These are phyloP conservation scores for Dendrocincla fuliginosa DNA, from an alignment of 2,797 vertebrate species.

Conservation along the genomic window DNA sequence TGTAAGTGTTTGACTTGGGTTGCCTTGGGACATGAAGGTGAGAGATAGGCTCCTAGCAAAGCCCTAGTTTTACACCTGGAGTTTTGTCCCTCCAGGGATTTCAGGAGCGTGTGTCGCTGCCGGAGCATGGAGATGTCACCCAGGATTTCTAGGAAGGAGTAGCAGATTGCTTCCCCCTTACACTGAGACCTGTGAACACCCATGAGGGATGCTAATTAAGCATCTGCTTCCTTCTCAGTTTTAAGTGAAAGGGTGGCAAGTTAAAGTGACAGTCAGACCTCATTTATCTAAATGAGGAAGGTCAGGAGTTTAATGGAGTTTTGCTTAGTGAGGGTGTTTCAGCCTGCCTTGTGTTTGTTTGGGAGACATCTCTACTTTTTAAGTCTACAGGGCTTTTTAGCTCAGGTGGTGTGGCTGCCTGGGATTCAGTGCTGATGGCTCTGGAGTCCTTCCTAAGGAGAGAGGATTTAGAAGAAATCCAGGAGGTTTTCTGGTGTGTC, in stretches of 20 bases:
- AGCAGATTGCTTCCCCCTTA: conserved; percentile 36
- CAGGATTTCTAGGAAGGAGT: background rate
- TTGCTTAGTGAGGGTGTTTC: background rate
- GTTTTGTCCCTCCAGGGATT: background rate
- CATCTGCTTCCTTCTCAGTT: conserved; percentile 50
- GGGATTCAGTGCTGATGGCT: background rate
- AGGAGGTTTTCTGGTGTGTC: background rate
- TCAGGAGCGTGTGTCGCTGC: accelerated
- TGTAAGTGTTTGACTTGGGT: background rate
- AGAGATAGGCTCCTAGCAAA: background rate
- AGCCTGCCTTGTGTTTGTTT: background rate
- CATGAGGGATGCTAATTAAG: conserved; percentile 53
- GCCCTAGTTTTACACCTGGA: background rate
- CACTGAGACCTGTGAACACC: conserved; percentile 11
- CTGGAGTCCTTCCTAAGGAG: background rate
- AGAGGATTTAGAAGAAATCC: background rate
- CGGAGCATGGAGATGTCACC: background rate
- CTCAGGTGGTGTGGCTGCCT: background rate
- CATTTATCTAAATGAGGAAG: conserved; percentile 46
- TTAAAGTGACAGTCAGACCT: conserved; percentile 52
- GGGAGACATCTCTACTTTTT: background rate
- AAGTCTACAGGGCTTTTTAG: background rate
- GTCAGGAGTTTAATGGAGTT: conserved; percentile 25
- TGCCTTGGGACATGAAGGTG: background rate
- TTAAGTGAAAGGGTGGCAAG: conserved; percentile 42